Percentiles rank a stretch among this genome's conserved stretches.
These are phyloP conservation scores for Conus betulinus DNA, from an alignment of 1,140 invertebrate genomes.

Conservation along the genomic window DNA sequence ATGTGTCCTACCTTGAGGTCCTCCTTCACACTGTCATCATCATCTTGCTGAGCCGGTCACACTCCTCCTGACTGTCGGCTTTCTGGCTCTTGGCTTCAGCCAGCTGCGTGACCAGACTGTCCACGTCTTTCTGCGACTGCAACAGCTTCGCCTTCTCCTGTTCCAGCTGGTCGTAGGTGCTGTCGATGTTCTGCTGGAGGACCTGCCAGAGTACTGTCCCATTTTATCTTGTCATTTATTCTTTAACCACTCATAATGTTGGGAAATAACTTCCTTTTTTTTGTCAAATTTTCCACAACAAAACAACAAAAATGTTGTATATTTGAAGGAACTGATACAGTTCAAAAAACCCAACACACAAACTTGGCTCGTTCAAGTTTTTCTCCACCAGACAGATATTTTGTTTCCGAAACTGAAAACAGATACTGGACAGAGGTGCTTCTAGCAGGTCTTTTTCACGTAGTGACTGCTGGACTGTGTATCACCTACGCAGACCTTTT, in stretches of 20 bases:
- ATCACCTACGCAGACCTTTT: too few relatives aligned
- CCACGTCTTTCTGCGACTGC: constrained; percentile 56
- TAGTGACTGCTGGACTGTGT: too few relatives aligned
- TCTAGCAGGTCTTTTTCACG: too few relatives aligned
- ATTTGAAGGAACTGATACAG: too few relatives aligned
- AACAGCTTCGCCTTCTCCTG: constrained; percentile 43
- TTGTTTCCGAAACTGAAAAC: too few relatives aligned
- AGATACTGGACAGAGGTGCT: too few relatives aligned
- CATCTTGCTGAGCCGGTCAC: constrained; percentile 60
- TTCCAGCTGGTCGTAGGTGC: constrained; percentile 76
- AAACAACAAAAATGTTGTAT: neutral
- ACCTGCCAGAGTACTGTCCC: neutral
- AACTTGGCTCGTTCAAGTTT: too few relatives aligned
- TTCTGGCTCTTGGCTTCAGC: constrained; percentile 74
- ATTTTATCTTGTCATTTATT: neutral
- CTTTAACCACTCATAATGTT: neutral
- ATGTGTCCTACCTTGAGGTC: constrained; percentile 55
- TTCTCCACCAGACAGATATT: too few relatives aligned
- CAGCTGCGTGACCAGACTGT: constrained; percentile 75
- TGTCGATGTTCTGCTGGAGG: constrained; percentile 44
- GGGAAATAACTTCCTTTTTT: neutral
- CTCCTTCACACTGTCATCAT: constrained; percentile 46
- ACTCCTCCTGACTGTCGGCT: constrained; percentile 74
- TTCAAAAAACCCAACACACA: too few relatives aligned
- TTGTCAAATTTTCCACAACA: neutral